Percentiles rank a stretch among this genome's conserved stretches.
These are phyloP conservation scores for Rhimphoctona megacephalus DNA, from an alignment of 2,888 invertebrate species.

Conservation along the genomic window DNA sequence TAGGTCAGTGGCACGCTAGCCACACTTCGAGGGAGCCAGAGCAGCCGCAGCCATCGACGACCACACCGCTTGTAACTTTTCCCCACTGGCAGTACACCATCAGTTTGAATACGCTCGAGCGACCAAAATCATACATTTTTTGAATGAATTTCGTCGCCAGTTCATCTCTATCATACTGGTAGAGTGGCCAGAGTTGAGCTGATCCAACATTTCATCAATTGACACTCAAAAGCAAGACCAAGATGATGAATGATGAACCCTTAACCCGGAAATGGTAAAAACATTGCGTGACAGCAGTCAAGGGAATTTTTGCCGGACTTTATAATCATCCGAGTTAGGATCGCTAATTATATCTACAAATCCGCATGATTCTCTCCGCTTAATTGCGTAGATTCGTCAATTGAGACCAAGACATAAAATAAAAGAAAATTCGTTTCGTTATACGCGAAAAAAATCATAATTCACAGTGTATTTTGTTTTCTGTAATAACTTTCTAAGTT, in stretches of 20 bases:
- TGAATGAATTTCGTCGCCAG: neutral
- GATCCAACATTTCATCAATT: neutral
- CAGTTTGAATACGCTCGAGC: slow-evolving; percentile 76
- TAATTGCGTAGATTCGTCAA: neutral
- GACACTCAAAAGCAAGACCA: neutral
- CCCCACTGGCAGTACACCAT: slow-evolving; percentile 77
- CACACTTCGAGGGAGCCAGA: slow-evolving; percentile 68
- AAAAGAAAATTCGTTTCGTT: neutral
- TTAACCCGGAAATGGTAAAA: slow-evolving; percentile 33
- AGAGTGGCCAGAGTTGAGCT: neutral
- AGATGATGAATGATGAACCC: slow-evolving; percentile 17
- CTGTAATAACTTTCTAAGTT: neutral
- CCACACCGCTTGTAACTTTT: slow-evolving; percentile 49
- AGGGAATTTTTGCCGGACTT: slow-evolving; percentile 35
- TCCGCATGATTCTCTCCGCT: neutral
- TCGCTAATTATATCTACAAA: neutral
- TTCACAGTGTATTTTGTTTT: neutral
- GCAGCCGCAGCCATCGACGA: slow-evolving; percentile 46
- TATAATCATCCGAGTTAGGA: slow-evolving; percentile 24
- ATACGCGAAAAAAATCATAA: neutral
- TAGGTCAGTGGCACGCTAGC: slow-evolving; percentile 84
- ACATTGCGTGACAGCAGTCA: slow-evolving; percentile 12
- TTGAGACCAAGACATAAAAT: neutral
- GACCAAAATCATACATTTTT: slow-evolving; percentile 81
- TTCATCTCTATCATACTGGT: slow-evolving; percentile 4